A percentile compares a stretch with the other conserved stretches of the same genome.
Conservation (phyloP, 2,888 invertebrate species). For the Hydrotaea cyrtoneurina region DNA sequence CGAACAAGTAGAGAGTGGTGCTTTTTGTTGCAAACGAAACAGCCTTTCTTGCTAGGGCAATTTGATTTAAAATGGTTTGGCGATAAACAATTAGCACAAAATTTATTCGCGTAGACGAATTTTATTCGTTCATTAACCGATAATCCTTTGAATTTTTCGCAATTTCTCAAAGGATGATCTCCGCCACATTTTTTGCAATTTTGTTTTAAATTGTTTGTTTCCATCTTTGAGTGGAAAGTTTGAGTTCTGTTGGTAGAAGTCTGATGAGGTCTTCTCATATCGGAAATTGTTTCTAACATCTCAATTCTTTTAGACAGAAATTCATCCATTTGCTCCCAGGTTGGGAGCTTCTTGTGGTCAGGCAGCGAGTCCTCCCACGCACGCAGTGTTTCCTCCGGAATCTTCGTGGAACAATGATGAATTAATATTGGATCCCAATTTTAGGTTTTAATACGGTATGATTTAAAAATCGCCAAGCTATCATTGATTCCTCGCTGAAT, state of each 20-base stretch:
- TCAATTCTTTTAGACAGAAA: neutral
- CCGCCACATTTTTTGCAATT: no score
- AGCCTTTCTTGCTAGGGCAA: neutral
- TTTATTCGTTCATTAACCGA: no score
- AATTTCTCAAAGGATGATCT: no score
- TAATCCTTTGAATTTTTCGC: no score
- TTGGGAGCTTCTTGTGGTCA: neutral
- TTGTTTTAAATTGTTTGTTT: no score
- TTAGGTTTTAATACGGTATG: neutral
- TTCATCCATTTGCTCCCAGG: constrained; percentile 28
- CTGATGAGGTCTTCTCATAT: neutral
- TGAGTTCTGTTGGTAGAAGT: no score
- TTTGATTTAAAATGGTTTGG: neutral
- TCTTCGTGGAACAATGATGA: constrained; percentile 24
- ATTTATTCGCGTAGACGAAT: neutral
- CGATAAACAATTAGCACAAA: neutral
- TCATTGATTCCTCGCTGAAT: constrained; percentile 28
- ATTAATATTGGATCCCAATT: constrained; percentile 42
- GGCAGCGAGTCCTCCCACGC: constrained; percentile 31
- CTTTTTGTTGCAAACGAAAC: no score
- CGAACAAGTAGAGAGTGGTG: no score
- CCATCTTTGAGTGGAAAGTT: no score
- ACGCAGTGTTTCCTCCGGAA: constrained; percentile 8
- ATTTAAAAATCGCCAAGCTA: neutral
- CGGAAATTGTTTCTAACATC: neutral